Base-by-base conservation (phyloP, 2,797 vertebrate species). In the Ctenopoma multispine region DNA sequence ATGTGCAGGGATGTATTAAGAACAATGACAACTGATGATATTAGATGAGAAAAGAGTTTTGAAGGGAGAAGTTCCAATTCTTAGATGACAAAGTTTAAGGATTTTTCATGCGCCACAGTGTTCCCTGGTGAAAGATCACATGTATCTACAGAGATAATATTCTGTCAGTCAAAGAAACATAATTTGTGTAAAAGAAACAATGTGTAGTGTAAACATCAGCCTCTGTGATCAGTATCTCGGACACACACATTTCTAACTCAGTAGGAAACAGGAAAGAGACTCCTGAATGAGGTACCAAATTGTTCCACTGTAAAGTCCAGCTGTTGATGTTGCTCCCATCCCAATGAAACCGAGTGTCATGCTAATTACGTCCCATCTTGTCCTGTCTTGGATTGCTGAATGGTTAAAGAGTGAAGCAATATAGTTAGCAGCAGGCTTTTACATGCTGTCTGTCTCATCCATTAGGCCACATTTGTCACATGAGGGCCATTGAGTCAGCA, bases 401-500 rank as follows among this genome's bases (percentile, higher is more conserved):
- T 83, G 74, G 79, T 89, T 90, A 82, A 70, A 87, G 88, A 80
- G 78, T 34, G 78, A 55, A 66, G 74, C 79, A 63, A 81, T 61
- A 46, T 83, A 87, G 81, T 86, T 79, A 90, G 91, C 90, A 90
- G 90, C 90, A 91, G 90, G 92, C 84, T 80, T 88, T 91, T 81
- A 79, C 87, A 78, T 88, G 88, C 86, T 89, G 90, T 85, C 90
- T 89, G 90, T 93, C 90, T 90, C 88, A 70, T 89, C 93, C 92
- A 94, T 95, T 94, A 94, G 90, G 58, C 71, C 80, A 69, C 92
- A 91, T 94, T 92, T 93, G 93, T 92, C 92, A 91, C 90, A 88
- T 58, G 75, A 87, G 90, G 89, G 91, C 92, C 85, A 89, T 94
- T 95, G 91, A 94, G 86, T 70, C 81, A 64, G 80, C 80, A 58